A percentile compares a stretch with the other conserved stretches of the same genome.
phyloP scores from a whole-genome alignment of 2,113 vertebrate species.

The Anhinga anhinga region DNA sequence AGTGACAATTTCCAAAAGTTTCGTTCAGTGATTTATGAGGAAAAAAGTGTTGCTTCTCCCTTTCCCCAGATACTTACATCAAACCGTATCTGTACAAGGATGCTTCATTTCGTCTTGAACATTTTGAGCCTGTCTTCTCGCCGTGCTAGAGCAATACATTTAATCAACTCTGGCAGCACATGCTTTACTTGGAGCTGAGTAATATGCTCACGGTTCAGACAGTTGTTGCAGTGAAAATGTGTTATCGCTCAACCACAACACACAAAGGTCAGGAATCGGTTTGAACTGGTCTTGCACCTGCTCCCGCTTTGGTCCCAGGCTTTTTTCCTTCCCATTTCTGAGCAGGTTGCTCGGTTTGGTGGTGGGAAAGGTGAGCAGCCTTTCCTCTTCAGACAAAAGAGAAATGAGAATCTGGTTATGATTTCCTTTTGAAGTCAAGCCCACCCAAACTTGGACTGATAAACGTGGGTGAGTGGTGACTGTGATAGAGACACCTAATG shows the following conservation, averaged over 20 bases:
- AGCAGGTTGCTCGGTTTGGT: background rate
- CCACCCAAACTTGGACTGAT: background rate
- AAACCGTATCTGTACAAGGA: background rate
- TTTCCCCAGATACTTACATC: background rate
- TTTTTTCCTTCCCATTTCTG: background rate
- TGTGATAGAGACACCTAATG: fast-evolving
- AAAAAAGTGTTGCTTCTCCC: background rate
- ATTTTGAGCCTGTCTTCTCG: background rate
- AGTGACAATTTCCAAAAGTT: background rate
- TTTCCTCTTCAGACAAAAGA: background rate
- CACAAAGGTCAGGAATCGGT: background rate
- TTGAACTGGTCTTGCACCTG: background rate
- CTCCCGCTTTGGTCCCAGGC: fast-evolving
- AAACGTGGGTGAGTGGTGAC: background rate
- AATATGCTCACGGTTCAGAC: fast-evolving
- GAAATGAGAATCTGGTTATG: background rate
- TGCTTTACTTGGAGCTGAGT: background rate
- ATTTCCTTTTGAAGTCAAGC: background rate
- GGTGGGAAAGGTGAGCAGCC: background rate
- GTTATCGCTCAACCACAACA: background rate
- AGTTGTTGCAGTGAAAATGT: background rate
- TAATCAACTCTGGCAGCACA: background rate
- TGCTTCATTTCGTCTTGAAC: background rate
- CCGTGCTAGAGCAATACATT: background rate
- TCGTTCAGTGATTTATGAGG: background rate